Evolutionary conservation across 2,113 vertebrate species (phyloP).

Genomic region (Heterotilapia buettikoferi): DNA sequence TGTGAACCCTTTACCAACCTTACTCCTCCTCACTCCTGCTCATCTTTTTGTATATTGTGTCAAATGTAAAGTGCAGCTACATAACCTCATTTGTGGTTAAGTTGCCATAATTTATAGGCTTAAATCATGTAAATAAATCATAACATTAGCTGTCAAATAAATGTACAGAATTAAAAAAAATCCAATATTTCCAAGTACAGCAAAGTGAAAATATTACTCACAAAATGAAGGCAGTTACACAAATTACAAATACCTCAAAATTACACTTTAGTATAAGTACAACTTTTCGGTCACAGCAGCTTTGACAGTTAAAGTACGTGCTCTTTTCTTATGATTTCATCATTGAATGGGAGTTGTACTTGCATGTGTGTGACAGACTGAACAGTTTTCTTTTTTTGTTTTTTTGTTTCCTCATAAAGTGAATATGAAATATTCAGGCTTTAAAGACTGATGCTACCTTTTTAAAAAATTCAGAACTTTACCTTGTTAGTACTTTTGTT

Average conservation of each 20-base stretch:
- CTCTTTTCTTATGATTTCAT: not conserved
- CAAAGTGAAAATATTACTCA: not conserved
- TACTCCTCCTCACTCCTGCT: not conserved
- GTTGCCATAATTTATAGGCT: not conserved
- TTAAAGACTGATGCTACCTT: not conserved
- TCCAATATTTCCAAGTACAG: not conserved
- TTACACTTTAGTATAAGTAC: not conserved
- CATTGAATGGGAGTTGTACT: not conserved
- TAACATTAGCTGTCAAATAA: not conserved
- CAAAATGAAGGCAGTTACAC: not conserved
- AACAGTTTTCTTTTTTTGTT: not conserved
- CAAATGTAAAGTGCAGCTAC: not conserved
- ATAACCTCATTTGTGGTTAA: not conserved
- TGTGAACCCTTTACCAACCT: not conserved
- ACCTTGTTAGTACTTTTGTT: slow-evolving; percentile 3
- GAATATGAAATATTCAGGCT: not conserved
- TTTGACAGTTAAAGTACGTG: not conserved
- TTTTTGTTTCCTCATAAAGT: not conserved
- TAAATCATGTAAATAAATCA: not conserved
- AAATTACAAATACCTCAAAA: not conserved
- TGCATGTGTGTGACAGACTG: not conserved
- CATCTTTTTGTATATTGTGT: not conserved
- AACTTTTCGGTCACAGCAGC: not conserved
- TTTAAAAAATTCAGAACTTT: slow-evolving; percentile 6
- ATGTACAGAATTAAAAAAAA: not conserved